Evolutionary conservation across 1,140 invertebrate genomes (phyloP).

Genomic region (Adoxophyes honmai): DNA sequence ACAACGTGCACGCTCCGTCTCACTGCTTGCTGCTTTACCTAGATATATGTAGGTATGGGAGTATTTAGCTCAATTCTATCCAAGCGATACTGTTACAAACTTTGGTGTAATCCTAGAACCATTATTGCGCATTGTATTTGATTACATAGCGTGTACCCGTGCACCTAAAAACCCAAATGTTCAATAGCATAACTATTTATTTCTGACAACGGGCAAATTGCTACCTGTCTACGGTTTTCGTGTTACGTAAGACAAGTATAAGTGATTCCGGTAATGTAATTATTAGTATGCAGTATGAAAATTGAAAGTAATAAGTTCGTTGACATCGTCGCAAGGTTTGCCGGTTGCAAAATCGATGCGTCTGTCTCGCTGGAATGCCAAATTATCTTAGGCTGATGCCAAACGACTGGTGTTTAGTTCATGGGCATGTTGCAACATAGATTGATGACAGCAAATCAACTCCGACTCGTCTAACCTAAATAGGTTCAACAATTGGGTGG

Average conservation of each 20-base stretch:
- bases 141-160: conserved; percentile 5
- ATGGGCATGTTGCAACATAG: conserved; percentile 4
- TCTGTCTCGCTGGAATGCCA: conserved; percentile 13
- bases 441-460: neutral
- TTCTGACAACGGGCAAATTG: conserved; percentile 1
- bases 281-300: neutral
- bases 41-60: too few species aligned
- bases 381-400: conserved; percentile 10
- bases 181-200: conserved; percentile 13
- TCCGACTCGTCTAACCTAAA: conserved; percentile 3
- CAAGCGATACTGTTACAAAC: conserved; percentile 1
- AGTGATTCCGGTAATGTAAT: neutral
- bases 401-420: conserved; percentile 3
- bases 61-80: conserved; percentile 1
- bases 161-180: conserved; percentile 11
- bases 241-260: neutral
- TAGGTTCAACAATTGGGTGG: neutral
- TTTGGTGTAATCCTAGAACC: neutral
- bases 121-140: conserved; percentile 10
- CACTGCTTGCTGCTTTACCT: neutral
- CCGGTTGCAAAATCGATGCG: conserved; percentile 13
- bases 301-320: conserved; percentile 14
- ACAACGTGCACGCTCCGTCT: neutral
- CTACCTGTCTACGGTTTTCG: neutral
- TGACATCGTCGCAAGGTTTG: neutral